Evolutionary conservation across 2,888 invertebrate species (phyloP).

Genomic region (Cephus sareptanus): DNA sequence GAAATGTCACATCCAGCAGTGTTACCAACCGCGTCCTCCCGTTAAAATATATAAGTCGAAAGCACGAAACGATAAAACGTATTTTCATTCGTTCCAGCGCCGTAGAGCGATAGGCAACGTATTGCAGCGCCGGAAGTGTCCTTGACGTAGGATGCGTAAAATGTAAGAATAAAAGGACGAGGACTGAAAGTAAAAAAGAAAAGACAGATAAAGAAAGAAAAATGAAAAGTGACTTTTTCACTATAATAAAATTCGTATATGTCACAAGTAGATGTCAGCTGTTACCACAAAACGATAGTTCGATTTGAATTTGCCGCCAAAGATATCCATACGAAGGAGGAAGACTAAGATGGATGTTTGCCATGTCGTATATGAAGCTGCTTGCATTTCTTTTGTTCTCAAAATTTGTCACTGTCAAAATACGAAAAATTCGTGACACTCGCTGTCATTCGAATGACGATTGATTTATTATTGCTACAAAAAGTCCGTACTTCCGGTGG

Average conservation of each 20-base stretch:
- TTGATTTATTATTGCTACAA: background rate
- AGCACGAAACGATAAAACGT: background rate
- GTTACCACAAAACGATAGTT: background rate
- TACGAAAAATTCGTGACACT: too few species aligned
- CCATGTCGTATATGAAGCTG: background rate
- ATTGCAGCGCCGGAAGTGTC: background rate
- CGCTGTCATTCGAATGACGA: too few species aligned
- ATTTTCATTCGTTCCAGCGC: background rate
- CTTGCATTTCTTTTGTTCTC: background rate
- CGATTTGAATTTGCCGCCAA: background rate
- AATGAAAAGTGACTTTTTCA: background rate
- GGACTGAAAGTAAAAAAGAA: background rate
- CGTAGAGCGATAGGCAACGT: background rate
- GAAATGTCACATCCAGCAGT: background rate
- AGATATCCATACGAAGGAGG: background rate
- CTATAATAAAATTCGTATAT: background rate
- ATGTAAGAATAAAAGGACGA: background rate
- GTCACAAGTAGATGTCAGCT: background rate
- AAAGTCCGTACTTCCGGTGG: background rate
- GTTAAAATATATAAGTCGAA: background rate
- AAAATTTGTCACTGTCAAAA: background rate
- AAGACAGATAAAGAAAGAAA: background rate
- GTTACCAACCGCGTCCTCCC: background rate
- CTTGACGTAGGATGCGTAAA: background rate
- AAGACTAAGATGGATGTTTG: background rate